Evolutionary conservation across 2,113 vertebrate species (phyloP).

Genomic region (Glaucomys volans): DNA sequence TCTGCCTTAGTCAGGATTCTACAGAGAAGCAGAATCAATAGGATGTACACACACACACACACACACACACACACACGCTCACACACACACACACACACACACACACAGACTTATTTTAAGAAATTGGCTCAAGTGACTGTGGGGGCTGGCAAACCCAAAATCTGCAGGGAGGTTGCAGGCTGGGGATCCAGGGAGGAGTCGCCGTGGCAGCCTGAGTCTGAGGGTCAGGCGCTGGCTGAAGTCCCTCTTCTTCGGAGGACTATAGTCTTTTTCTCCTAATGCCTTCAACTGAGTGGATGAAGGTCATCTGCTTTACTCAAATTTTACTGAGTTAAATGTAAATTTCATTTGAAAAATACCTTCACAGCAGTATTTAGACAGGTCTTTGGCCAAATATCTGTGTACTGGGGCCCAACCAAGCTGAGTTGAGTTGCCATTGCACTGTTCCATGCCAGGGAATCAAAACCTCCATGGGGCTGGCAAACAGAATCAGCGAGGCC

Average conservation of each 20-base stretch:
- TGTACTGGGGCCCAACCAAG: background rate
- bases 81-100: background rate
- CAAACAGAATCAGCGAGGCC: too few species aligned
- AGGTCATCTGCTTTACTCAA: background rate
- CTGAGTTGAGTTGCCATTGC: background rate
- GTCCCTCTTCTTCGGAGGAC: background rate
- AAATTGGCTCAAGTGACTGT: background rate
- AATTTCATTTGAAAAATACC: background rate
- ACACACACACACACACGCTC: too few species aligned
- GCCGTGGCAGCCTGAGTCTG: background rate
- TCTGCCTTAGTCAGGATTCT: background rate
- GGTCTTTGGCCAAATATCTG: background rate
- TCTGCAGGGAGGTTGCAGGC: background rate
- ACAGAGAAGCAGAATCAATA: background rate
- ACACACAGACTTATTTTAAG: conserved; percentile 1
- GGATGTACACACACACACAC: background rate
- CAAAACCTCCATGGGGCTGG: background rate
- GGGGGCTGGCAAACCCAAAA: background rate
- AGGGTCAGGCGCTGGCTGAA: background rate
- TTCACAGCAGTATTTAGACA: background rate
- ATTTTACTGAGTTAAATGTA: background rate
- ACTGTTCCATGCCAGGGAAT: background rate
- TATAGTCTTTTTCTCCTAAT: background rate
- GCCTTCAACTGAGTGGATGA: background rate
- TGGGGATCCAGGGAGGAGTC: background rate